Evolutionary conservation across 2,113 vertebrate species (phyloP).

Genomic region (Spizaetus ornatus): DNA sequence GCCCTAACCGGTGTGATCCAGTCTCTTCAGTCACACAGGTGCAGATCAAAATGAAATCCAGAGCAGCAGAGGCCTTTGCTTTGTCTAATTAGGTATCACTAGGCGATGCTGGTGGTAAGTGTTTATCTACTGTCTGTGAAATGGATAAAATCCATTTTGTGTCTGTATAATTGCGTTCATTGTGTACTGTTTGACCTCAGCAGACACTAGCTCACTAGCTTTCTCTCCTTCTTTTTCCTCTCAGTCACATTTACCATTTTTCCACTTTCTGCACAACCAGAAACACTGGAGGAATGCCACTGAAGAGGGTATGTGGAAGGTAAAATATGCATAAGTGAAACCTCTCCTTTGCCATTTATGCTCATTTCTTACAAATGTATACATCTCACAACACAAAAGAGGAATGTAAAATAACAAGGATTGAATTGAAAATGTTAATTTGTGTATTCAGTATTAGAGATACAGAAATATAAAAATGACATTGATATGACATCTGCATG

Average conservation of each 20-base stretch:
- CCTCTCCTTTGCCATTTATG: background rate
- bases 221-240: background rate
- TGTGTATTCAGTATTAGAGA: background rate
- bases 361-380: background rate
- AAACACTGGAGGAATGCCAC: background rate
- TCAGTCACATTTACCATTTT: background rate
- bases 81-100: background rate
- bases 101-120: background rate
- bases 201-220: background rate
- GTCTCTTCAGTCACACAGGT: background rate
- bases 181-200: background rate
- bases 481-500: background rate
- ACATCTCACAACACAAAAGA: background rate
- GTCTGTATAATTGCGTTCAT: background rate
- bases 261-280: background rate
- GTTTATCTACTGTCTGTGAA: background rate
- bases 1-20: background rate
- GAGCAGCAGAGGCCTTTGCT: background rate
- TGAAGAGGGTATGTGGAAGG: background rate
- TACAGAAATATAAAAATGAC: background rate
- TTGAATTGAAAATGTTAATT: background rate
- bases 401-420: background rate
- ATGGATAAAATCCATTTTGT: background rate
- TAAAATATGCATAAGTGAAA: background rate
- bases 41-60: background rate